Conservation (phyloP, 2,113 vertebrate species). For the Craseonycteris thonglongyai region DNA sequence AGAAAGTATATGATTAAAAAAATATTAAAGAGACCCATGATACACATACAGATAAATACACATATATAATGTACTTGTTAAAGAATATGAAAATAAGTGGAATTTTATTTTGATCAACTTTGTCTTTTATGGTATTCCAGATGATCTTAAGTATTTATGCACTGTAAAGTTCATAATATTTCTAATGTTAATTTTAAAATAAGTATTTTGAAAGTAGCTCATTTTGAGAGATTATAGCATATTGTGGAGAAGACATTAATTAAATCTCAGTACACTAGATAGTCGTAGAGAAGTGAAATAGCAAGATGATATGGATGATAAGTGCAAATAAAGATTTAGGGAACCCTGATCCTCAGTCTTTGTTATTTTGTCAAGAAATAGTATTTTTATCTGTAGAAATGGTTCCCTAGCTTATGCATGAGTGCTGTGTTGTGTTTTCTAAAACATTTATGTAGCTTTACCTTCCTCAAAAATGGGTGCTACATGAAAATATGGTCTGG, state of each 20-base stretch:
- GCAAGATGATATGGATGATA: neutral
- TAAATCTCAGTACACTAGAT: neutral
- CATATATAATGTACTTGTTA: neutral
- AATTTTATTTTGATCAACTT: neutral
- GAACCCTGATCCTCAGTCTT: neutral
- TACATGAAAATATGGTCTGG: neutral
- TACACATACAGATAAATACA: too few species aligned
- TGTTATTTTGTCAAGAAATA: neutral
- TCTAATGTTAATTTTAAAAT: neutral
- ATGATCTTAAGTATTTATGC: neutral
- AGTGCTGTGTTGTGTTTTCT: neutral
- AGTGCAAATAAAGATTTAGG: neutral
- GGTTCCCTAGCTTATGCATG: neutral
- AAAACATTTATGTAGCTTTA: neutral
- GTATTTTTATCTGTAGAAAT: neutral
- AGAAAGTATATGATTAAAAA: neutral
- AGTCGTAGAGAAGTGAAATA: neutral
- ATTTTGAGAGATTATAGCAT: neutral
- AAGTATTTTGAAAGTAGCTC: neutral
- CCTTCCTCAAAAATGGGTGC: neutral
- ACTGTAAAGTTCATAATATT: neutral
- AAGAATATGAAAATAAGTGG: neutral
- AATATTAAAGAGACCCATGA: neutral
- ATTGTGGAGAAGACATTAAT: neutral
- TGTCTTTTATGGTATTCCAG: slow-evolving; percentile 3